Conservation (phyloP, 2,888 invertebrate genomes). For the Caenorhabditis becei region DNA sequence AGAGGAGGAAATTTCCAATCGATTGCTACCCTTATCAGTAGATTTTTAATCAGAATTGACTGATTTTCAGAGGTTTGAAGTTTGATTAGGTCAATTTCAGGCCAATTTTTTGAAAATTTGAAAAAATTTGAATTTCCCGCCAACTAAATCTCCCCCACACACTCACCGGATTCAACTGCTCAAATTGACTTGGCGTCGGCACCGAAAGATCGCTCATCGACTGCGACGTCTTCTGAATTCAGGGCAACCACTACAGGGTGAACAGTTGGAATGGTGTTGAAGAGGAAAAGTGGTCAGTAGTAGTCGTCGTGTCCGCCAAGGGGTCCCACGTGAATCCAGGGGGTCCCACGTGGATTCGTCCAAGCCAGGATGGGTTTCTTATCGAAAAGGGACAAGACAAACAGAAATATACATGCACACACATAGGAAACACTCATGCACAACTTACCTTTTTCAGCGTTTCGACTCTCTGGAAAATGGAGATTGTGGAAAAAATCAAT, state of each 20-base stretch:
- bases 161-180: conserved; percentile 44
- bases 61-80: no score
- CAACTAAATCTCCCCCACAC: not conserved
- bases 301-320: not conserved
- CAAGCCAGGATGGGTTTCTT: conserved; percentile 48
- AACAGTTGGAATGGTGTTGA: not conserved
- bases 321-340: conserved; percentile 2
- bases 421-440: conserved; percentile 37
- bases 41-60: no score
- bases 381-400: conserved; percentile 42
- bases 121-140: not conserved
- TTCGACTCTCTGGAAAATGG: conserved; percentile 75
- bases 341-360: conserved; percentile 3
- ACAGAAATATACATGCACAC: conserved; percentile 39
- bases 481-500: not conserved
- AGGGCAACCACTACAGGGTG: conserved; percentile 21
- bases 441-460: conserved; percentile 78
- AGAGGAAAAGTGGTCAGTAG: conserved; percentile 37
- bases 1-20: no score
- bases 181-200: conserved; percentile 50
- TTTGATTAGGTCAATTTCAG: no score
- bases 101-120: no score
- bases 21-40: no score
- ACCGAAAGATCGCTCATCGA: conserved; percentile 56
- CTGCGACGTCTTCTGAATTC: conserved; percentile 59